A percentile compares a stretch with the other conserved stretches of the same genome.
Evolutionary conservation across 2,888 invertebrate species (phyloP).

Genomic region (Onthophagus sagittarius): DNA sequence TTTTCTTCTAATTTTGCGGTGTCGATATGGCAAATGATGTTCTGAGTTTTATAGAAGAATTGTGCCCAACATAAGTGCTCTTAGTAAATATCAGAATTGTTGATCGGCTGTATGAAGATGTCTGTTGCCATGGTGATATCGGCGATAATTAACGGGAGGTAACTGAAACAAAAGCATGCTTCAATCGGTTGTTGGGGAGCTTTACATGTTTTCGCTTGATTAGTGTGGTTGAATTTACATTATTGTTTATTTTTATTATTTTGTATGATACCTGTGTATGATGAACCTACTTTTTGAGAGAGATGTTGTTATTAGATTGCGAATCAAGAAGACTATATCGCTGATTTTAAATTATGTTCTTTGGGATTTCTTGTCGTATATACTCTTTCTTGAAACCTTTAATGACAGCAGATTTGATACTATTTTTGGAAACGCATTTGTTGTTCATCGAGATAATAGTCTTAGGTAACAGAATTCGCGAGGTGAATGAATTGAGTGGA

Average conservation of each 20-base stretch:
- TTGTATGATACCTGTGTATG: conserved; percentile 15
- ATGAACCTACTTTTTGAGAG: conserved; percentile 7
- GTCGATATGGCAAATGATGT: not conserved
- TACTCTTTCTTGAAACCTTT: conserved; percentile 28
- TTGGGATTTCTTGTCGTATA: conserved; percentile 17
- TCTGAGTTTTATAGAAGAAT: too few relatives aligned
- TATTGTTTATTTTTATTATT: conserved; percentile 8
- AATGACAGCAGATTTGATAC: conserved; percentile 28
- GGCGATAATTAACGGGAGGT: not conserved
- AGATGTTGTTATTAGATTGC: not conserved
- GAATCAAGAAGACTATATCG: conserved; percentile 11
- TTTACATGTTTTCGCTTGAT: conserved; percentile 12
- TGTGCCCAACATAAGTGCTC: not conserved
- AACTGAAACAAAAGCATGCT: conserved; percentile 1
- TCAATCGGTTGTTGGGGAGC: not conserved
- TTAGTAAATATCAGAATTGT: not conserved
- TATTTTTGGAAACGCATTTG: conserved; percentile 29
- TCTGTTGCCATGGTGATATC: conserved; percentile 3
- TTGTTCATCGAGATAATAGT: conserved; percentile 29
- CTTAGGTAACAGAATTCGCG: conserved; percentile 33
- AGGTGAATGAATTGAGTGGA: conserved; percentile 31
- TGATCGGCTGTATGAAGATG: not conserved
- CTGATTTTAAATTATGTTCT: not conserved
- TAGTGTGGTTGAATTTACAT: conserved; percentile 15
- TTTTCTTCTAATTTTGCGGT: too few relatives aligned